Evolutionary conservation across 1,140 invertebrate genomes (phyloP).

Genomic region (Drosophila tropicalis): DNA sequence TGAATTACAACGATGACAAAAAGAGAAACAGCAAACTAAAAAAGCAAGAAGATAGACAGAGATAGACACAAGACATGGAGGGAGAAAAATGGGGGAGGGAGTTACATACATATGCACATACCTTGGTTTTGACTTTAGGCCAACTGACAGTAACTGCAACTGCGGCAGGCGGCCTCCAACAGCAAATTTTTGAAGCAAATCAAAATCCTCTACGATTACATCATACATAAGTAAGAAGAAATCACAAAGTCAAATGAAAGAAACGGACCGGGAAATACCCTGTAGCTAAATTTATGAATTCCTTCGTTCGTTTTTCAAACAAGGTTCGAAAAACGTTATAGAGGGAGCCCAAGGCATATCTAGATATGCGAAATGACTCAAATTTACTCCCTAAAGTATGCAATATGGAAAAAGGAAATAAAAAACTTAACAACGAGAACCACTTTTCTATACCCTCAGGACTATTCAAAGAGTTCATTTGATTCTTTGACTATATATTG

Average conservation of each 20-base stretch:
- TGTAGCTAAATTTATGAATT: too few species aligned
- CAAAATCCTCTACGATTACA: conserved; percentile 11
- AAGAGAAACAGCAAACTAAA: background rate
- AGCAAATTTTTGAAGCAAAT: background rate
- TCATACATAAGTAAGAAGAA: conserved; percentile 4
- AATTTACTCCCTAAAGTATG: too few species aligned
- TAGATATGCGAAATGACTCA: too few species aligned
- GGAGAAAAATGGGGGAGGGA: background rate
- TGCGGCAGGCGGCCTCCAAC: background rate
- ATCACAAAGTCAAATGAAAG: background rate
- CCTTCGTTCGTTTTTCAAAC: too few species aligned
- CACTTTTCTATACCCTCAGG: too few species aligned
- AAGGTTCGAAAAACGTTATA: too few species aligned
- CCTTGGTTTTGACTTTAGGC: conserved; percentile 73
- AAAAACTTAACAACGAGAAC: too few species aligned
- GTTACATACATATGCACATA: conserved; percentile 13
- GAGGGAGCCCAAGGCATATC: too few species aligned
- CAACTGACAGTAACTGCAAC: conserved; percentile 12
- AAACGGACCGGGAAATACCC: background rate
- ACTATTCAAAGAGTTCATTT: too few species aligned
- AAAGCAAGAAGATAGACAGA: conserved; percentile 13
- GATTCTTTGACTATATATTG: too few species aligned
- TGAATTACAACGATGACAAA: conserved; percentile 65
- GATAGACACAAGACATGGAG: conserved; percentile 3
- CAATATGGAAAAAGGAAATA: too few species aligned